Evolutionary conservation across 2,888 invertebrate genomes (phyloP).

Genomic region (Dysmachus trigonus): DNA sequence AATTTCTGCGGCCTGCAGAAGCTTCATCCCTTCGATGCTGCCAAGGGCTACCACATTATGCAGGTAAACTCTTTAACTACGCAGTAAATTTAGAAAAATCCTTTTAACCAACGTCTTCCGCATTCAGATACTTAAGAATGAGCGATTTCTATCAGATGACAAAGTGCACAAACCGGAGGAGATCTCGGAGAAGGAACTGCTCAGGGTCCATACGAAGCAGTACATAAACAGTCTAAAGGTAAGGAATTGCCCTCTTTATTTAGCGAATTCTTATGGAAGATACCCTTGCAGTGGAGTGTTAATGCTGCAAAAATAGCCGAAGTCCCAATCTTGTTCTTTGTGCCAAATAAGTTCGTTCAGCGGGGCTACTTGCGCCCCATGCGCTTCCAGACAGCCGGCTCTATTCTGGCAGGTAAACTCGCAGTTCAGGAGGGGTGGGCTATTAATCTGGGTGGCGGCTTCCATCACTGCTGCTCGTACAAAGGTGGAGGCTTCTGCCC

Average conservation of each 20-base stretch:
- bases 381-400: slow-evolving; percentile 82
- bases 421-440: slow-evolving; percentile 87
- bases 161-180: slow-evolving; percentile 75
- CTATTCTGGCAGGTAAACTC: slow-evolving; percentile 82
- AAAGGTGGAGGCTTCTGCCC: slow-evolving; percentile 88
- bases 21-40: slow-evolving; percentile 87
- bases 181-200: slow-evolving; percentile 75
- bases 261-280: slow-evolving; percentile 6
- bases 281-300: slow-evolving; percentile 75
- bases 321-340: slow-evolving; percentile 74
- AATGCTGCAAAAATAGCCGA: slow-evolving; percentile 84
- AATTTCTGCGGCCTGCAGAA: slow-evolving; percentile 82
- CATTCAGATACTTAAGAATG: slow-evolving; percentile 69
- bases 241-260: slow-evolving; percentile 45
- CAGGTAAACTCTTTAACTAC: slow-evolving; percentile 65
- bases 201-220: slow-evolving; percentile 77
- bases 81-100: neutral
- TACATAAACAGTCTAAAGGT: slow-evolving; percentile 81
- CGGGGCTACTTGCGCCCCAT: slow-evolving; percentile 79
- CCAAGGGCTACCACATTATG: slow-evolving; percentile 84
- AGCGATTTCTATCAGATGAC: slow-evolving; percentile 70
- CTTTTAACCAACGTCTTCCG: slow-evolving; percentile 1
- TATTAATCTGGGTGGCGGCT: slow-evolving; percentile 90
- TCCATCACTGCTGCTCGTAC: slow-evolving; percentile 84
- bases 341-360: slow-evolving; percentile 83